phyloP scores from a whole-genome alignment of 1,140 invertebrate species.

The Penaeus indicus region DNA sequence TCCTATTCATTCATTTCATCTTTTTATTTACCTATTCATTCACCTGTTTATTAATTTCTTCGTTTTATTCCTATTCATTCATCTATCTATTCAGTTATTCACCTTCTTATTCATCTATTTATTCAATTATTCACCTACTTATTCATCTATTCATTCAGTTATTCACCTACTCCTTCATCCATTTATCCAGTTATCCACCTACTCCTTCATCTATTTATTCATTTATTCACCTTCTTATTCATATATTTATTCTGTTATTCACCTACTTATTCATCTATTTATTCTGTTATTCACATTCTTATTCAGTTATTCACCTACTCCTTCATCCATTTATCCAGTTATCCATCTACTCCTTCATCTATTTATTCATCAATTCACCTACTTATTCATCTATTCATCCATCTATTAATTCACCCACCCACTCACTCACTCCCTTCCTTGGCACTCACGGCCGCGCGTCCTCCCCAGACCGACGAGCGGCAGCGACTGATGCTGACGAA shows the following conservation, averaged over 20 bases:
- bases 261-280: not conserved
- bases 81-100: not conserved
- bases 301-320: no score
- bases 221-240: not conserved
- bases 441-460: not conserved
- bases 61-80: not conserved
- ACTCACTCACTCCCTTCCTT: no score
- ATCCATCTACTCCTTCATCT: not conserved
- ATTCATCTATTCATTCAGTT: not conserved
- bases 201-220: not conserved
- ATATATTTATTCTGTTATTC: no score
- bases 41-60: no score
- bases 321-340: not conserved
- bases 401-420: not conserved
- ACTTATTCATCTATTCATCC: not conserved
- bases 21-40: not conserved
- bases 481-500: slow-evolving; percentile 57
- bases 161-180: not conserved
- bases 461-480: slow-evolving; percentile 58
- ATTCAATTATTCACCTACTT: not conserved
- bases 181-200: no score
- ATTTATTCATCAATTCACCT: not conserved
- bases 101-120: not conserved
- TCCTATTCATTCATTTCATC: not conserved
- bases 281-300: not conserved